These are phyloP conservation scores for Grallaria varia DNA, from an alignment of 2,113 vertebrate species.

Conservation along the genomic window DNA sequence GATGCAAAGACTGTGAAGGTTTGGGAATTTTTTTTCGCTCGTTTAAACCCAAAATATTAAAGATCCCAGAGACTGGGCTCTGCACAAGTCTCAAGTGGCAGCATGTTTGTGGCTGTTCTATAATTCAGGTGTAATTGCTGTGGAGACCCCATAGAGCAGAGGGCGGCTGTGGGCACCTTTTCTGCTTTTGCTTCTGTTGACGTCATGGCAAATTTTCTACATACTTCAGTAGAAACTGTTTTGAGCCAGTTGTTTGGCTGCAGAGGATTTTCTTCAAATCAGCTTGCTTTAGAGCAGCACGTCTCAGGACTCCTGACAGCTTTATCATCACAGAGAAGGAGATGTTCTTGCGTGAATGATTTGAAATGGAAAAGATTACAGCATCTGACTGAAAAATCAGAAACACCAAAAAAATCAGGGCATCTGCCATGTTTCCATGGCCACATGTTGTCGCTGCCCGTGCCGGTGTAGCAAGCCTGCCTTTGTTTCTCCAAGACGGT, in stretches of 20 bases:
- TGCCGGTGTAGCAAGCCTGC: neutral
- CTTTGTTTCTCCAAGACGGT: neutral
- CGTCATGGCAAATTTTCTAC: neutral
- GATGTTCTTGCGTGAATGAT: conserved; percentile 1
- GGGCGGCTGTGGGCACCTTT: neutral
- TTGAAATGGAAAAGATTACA: conserved; percentile 36
- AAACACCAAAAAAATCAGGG: neutral
- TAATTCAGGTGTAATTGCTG: neutral
- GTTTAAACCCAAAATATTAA: neutral
- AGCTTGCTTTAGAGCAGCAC: neutral
- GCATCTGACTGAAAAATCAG: neutral
- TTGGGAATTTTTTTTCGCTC: neutral
- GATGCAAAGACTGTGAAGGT: neutral
- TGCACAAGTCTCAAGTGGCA: neutral
- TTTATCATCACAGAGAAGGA: neutral
- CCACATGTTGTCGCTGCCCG: neutral
- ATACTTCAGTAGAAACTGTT: neutral
- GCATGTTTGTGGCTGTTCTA: neutral
- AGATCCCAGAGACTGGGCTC: neutral
- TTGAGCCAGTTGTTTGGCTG: neutral
- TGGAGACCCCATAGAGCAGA: neutral
- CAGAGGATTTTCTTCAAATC: neutral
- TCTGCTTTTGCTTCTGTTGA: neutral
- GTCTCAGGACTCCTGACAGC: neutral
- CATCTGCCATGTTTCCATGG: conserved; percentile 3